Percentiles rank a stretch among this genome's conserved stretches.
phyloP scores from a whole-genome alignment of 2,888 invertebrate species.

The Polydesmus complanatus region DNA sequence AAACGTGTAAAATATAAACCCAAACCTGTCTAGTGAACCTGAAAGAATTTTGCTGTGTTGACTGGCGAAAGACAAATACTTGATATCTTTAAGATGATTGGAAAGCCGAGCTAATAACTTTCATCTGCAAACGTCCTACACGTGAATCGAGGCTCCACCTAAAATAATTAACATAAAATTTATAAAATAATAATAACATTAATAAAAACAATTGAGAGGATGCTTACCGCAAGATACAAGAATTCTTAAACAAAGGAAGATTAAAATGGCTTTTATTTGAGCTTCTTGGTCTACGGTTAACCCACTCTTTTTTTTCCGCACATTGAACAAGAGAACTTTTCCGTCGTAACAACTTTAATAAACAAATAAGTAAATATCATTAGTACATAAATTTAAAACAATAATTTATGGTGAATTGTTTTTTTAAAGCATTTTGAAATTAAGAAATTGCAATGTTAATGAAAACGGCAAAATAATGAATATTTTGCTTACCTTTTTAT shows the following conservation, averaged over 20 bases:
- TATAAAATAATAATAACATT: not conserved
- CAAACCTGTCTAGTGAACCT: constrained; percentile 66
- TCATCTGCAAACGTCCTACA: constrained; percentile 86
- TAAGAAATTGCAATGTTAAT: too few species aligned
- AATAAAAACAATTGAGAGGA: not conserved
- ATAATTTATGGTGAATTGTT: constrained; percentile 7
- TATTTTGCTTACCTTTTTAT: too few species aligned
- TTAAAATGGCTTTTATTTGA: constrained; percentile 76
- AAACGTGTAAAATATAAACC: too few species aligned
- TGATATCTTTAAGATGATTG: constrained; percentile 92
- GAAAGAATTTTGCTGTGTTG: constrained; percentile 71
- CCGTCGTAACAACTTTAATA: constrained; percentile 61
- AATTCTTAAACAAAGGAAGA: constrained; percentile 76
- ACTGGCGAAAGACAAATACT: constrained; percentile 65
- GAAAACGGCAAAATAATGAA: too few species aligned
- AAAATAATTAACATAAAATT: constrained; percentile 19
- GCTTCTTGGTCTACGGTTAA: constrained; percentile 69
- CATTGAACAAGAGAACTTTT: constrained; percentile 73
- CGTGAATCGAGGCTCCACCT: constrained; percentile 73
- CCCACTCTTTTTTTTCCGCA: constrained; percentile 51
- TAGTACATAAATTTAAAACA: constrained; percentile 1
- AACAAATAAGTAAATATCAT: too few species aligned
- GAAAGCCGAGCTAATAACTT: constrained; percentile 67
- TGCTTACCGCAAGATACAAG: constrained; percentile 66
- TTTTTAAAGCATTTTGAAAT: too few species aligned